Conservation (phyloP, 2,797 vertebrate genomes). For the Natrix natrix region DNA sequence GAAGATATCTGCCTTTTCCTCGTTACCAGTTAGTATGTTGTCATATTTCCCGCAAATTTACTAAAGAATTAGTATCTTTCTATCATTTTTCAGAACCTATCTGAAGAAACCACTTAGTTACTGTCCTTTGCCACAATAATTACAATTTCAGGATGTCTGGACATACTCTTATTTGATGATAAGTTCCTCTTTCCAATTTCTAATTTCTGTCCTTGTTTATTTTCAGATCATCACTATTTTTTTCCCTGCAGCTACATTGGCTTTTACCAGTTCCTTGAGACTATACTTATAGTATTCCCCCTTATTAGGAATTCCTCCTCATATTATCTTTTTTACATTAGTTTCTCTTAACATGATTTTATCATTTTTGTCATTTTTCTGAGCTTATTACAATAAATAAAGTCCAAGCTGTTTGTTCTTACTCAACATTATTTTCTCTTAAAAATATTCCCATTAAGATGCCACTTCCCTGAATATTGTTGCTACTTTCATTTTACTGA, state of each 20-base stretch:
- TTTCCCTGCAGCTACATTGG: background rate
- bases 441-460: background rate
- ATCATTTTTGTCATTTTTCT: background rate
- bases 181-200: background rate
- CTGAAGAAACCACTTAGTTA: background rate
- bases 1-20: background rate
- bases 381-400: background rate
- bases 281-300: background rate
- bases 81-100: background rate
- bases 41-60: background rate
- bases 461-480: background rate
- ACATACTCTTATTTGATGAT: background rate
- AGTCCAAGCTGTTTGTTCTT: background rate
- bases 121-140: background rate
- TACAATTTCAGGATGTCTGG: background rate
- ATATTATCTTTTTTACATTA: background rate
- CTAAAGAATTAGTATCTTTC: background rate
- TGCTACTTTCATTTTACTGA: background rate
- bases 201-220: background rate
- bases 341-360: background rate
- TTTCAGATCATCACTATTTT: background rate
- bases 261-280: background rate
- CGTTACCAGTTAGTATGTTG: background rate
- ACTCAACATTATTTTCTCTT: background rate
- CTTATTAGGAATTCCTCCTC: background rate